Evolutionary conservation across 2,888 invertebrate species (phyloP).

Genomic region (Lasioglossum lativentre): DNA sequence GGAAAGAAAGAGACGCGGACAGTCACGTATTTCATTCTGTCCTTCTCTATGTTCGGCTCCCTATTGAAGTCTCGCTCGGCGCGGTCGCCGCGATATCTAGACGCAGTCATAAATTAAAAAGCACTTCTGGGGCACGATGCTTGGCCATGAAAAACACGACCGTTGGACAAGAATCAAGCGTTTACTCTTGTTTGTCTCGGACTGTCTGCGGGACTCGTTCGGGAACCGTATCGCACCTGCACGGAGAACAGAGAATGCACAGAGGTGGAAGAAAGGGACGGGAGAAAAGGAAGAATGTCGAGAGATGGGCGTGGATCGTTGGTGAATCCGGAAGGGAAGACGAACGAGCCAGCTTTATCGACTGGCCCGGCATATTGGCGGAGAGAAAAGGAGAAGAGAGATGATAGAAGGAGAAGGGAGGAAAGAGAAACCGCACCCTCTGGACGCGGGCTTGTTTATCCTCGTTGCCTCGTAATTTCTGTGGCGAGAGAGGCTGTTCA

Average conservation of each 20-base stretch:
- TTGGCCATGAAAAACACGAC: no score
- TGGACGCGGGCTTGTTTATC: constrained; percentile 4
- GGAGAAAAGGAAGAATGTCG: background rate
- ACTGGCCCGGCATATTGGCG: constrained; percentile 58
- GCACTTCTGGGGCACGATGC: no score
- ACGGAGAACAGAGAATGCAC: background rate
- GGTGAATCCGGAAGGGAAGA: constrained; percentile 34
- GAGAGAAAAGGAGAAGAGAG: background rate
- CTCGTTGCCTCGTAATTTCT: constrained; percentile 12
- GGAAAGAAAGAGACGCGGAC: no score
- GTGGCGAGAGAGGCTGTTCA: constrained; percentile 5
- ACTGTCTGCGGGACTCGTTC: background rate
- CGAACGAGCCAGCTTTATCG: constrained; percentile 60
- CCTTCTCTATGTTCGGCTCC: no score
- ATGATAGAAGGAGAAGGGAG: background rate
- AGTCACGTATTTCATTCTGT: no score
- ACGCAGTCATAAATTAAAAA: no score
- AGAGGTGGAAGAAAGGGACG: background rate
- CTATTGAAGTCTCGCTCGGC: no score
- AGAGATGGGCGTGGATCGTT: constrained; percentile 15
- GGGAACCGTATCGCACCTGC: background rate
- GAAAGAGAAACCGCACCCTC: background rate
- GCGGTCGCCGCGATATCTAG: no score
- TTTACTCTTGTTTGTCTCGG: background rate
- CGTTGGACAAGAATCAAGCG: no score